Evolutionary conservation across 1,140 invertebrate species (phyloP).

Genomic region (Diabrotica undecimpunctata): DNA sequence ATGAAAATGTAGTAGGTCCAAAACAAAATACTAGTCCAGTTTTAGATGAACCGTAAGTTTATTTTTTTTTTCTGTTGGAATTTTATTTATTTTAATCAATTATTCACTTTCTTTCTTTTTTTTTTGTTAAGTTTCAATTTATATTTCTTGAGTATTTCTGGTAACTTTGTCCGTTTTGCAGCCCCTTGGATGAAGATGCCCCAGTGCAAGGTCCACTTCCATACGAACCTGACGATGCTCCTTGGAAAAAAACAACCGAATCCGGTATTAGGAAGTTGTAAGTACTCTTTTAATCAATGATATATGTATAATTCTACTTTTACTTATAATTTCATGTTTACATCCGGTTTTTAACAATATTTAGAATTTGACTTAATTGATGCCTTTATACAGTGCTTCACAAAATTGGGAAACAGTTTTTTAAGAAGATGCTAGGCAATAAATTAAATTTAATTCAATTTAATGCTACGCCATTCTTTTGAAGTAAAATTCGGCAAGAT

Average conservation of each 20-base stretch:
- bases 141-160: not conserved
- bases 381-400: too few species aligned
- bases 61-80: not conserved
- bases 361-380: too few species aligned
- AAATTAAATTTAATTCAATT: too few species aligned
- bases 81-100: conserved; percentile 6
- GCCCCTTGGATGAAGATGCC: conserved; percentile 68
- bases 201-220: conserved; percentile 94
- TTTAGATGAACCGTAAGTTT: conserved; percentile 9
- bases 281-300: conserved; percentile 50
- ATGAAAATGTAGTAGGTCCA: conserved; percentile 24
- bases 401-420: too few species aligned
- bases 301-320: too few species aligned
- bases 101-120: not conserved
- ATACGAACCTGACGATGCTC: conserved; percentile 92
- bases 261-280: conserved; percentile 93
- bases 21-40: conserved; percentile 9
- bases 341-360: too few species aligned
- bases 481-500: too few species aligned
- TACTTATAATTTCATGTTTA: too few species aligned
- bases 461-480: too few species aligned
- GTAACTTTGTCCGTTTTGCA: conserved; percentile 37
- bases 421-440: too few species aligned
- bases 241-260: conserved; percentile 77
- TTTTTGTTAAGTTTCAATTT: not conserved